Evolutionary conservation across 2,113 vertebrate species (phyloP), one percentile per base, ranked within the genome.

Genomic region (Tiliqua scincoides): DNA sequence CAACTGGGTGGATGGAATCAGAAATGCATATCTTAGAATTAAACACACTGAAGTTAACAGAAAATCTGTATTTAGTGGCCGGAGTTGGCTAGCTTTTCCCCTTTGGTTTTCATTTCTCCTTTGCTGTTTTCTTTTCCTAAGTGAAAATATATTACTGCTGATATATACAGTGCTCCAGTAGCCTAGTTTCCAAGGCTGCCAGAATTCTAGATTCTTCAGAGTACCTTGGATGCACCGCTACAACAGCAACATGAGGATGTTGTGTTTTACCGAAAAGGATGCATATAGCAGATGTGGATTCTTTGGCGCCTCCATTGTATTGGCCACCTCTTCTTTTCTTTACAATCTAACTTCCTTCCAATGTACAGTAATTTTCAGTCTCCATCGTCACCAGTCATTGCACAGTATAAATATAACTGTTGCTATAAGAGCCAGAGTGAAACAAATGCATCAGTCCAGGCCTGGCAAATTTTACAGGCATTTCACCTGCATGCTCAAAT

Each of bases 11-110:
- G 91, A 94, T 94, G 89, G 94, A 96, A 95, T 94, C 93, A 95
- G 93, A 95, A 96, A 95, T 91, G 85, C 48, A 0, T 91, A 95
- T 95, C 95, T 94, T 96, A 95, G 95, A 95, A 95, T 96, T 94
- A 95, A 95, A 95, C 94, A 89, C 91, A 84, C 82, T 92, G 95
- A 95, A 93, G 95, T 65, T 93, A 94, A 96, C 93, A 91, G 93
- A 89, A 94, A 92, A 93, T 86, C 90, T 95, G 27, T 95, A 93
- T 95, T 96, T 96, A 95, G 95, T 94, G 92, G 90, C 90, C 90
- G 89, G 89, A 89, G 80, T 32, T 96, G 90, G 94, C 92, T 2
- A 6, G 90, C 86, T 89, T 83, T 87, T 90, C 25, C 48, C 52
- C 80, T 83, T 91, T 84, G 63, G 87, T 95, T 94, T 86, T 93